These are phyloP conservation scores for Phocoena sinus DNA, from an alignment of 2,113 vertebrate species.

Conservation along the genomic window DNA sequence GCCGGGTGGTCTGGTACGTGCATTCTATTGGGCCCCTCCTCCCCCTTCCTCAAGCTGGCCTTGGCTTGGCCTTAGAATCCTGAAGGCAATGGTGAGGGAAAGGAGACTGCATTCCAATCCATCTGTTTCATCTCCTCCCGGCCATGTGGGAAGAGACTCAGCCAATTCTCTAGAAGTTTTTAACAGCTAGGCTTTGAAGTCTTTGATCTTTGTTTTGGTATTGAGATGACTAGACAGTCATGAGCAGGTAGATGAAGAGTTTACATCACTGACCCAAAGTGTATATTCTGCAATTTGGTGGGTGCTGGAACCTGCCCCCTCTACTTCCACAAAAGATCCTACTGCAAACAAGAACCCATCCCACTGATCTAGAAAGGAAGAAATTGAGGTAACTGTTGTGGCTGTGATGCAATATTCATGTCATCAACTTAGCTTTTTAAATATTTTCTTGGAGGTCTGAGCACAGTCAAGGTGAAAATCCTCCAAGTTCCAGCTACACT, in stretches of 20 bases:
- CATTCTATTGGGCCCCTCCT: neutral
- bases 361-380: neutral
- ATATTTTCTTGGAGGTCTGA: neutral
- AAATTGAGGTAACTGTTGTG: neutral
- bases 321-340: neutral
- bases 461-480: neutral
- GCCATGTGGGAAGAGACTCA: neutral
- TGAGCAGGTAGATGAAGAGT: neutral
- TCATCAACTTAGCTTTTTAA: neutral
- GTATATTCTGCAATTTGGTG: neutral
- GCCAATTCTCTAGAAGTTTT: neutral
- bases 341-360: neutral
- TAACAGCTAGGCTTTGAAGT: neutral
- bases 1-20: neutral
- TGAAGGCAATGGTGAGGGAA: neutral
- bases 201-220: neutral
- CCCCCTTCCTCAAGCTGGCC: neutral
- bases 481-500: neutral
- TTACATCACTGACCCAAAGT: neutral
- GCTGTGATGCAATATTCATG: neutral
- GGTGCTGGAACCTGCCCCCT: neutral
- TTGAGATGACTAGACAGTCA: neutral
- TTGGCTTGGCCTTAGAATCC: neutral
- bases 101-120: neutral
- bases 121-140: neutral